These are phyloP conservation scores for Eublepharis macularius DNA, from an alignment of 2,113 vertebrate genomes.

Conservation along the genomic window DNA sequence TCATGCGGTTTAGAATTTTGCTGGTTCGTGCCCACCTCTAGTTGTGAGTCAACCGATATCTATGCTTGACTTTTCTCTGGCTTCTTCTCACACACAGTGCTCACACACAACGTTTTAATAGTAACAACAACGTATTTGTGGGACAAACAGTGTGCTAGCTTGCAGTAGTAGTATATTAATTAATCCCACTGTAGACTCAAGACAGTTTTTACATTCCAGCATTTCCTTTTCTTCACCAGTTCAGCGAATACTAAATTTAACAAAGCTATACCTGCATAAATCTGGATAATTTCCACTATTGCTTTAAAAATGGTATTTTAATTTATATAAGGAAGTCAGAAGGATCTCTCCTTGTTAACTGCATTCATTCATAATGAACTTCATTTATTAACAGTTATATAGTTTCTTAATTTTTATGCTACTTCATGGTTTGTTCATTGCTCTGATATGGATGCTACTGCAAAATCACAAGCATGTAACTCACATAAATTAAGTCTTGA, in stretches of 20 bases:
- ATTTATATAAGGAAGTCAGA: slow-evolving; percentile 14
- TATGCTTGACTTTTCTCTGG: background rate
- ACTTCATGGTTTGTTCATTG: slow-evolving; percentile 42
- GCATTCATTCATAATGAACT: too few relatives aligned
- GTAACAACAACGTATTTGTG: background rate
- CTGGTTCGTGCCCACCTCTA: too few relatives aligned
- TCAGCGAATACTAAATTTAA: background rate
- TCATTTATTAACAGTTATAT: slow-evolving; percentile 46
- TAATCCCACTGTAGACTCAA: background rate
- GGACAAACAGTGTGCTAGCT: background rate
- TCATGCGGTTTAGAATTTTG: too few relatives aligned
- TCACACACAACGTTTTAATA: too few relatives aligned
- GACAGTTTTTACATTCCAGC: background rate
- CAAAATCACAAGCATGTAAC: slow-evolving; percentile 49
- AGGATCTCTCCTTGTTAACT: slow-evolving; percentile 19
- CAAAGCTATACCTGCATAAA: background rate
- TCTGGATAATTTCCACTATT: background rate
- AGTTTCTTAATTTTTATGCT: slow-evolving; percentile 47
- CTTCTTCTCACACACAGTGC: background rate
- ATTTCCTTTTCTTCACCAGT: background rate
- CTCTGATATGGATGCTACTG: slow-evolving; percentile 55
- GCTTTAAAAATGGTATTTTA: background rate
- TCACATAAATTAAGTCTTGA: slow-evolving; percentile 46
- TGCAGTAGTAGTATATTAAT: background rate
- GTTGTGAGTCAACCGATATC: background rate